These are phyloP conservation scores for Diorhabda carinulata DNA, from an alignment of 1,140 invertebrate genomes.

Conservation along the genomic window DNA sequence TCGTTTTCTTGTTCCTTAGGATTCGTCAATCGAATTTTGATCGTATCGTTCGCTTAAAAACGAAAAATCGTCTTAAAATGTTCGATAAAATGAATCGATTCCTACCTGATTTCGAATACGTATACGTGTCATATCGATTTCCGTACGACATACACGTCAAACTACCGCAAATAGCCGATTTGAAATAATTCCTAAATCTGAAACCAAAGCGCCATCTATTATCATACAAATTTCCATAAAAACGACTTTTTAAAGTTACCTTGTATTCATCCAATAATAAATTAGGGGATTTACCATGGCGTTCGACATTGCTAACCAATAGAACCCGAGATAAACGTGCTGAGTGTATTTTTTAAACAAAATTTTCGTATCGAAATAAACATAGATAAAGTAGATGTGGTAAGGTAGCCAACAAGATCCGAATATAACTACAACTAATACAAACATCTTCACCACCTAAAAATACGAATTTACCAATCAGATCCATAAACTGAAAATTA, in stretches of 20 bases:
- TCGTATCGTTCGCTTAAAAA: conserved; percentile 8
- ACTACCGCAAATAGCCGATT: conserved; percentile 38
- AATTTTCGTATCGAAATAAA: conserved; percentile 70
- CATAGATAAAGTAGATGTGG: conserved; percentile 82
- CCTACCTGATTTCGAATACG: conserved; percentile 31
- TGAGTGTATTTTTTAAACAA: conserved; percentile 70
- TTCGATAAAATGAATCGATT: not conserved
- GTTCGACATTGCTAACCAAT: conserved; percentile 90
- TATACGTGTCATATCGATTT: conserved; percentile 7
- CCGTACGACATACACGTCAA: conserved; percentile 18
- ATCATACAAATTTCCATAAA: too few relatives aligned
- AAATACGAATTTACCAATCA: conserved; percentile 27
- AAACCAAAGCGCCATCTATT: conserved; percentile 7
- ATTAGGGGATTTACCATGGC: conserved; percentile 90
- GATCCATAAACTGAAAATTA: not conserved
- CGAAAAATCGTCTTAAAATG: not conserved
- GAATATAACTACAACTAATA: conserved; percentile 77
- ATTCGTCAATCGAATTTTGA: conserved; percentile 5
- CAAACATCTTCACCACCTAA: conserved; percentile 84
- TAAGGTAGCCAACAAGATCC: conserved; percentile 88
- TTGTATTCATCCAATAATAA: conserved; percentile 89
- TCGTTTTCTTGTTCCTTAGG: not conserved
- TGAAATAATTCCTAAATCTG: conserved; percentile 42
- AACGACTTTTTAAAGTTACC: conserved; percentile 47
- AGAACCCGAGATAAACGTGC: conserved; percentile 78